Evolutionary conservation across 2,888 invertebrate species (phyloP).

Genomic region (Lacanobia wlatinum): DNA sequence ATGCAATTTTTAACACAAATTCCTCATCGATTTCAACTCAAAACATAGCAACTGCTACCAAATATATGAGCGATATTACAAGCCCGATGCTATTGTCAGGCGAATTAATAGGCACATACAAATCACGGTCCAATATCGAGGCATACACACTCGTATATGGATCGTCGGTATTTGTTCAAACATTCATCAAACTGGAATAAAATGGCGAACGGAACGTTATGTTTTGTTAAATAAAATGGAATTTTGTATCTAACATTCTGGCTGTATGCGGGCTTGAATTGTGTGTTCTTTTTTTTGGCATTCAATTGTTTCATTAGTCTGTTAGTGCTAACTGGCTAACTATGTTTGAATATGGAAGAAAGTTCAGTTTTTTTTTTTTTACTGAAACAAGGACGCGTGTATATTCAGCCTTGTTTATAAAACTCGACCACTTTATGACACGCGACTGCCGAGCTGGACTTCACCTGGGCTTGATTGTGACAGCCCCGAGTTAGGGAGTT

Average conservation of each 20-base stretch:
- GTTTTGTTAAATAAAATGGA: constrained; percentile 32
- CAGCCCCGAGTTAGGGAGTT: no score
- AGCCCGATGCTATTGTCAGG: constrained; percentile 44
- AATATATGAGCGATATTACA: constrained; percentile 40
- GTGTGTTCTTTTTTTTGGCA: neutral
- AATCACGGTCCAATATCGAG: constrained; percentile 43
- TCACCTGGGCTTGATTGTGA: no score
- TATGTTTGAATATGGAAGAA: constrained; percentile 1
- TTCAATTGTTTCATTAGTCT: constrained; percentile 22
- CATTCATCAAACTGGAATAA: constrained; percentile 51
- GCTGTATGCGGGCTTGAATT: constrained; percentile 10
- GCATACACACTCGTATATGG: neutral
- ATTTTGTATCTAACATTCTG: constrained; percentile 24
- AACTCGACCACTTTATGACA: no score
- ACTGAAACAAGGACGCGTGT: neutral
- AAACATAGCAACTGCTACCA: constrained; percentile 29
- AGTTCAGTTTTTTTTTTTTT: neutral
- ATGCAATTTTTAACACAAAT: neutral
- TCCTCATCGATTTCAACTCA: constrained; percentile 11
- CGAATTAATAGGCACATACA: constrained; percentile 52
- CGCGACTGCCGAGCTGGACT: no score
- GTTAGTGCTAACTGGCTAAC: neutral
- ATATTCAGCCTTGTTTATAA: no score
- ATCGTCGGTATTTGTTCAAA: constrained; percentile 36
- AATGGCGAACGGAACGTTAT: constrained; percentile 29